Evolutionary conservation across 2,888 invertebrate species (phyloP), one percentile per base, ranked within the genome.

Genomic region (Subacronicta megacephala): DNA sequence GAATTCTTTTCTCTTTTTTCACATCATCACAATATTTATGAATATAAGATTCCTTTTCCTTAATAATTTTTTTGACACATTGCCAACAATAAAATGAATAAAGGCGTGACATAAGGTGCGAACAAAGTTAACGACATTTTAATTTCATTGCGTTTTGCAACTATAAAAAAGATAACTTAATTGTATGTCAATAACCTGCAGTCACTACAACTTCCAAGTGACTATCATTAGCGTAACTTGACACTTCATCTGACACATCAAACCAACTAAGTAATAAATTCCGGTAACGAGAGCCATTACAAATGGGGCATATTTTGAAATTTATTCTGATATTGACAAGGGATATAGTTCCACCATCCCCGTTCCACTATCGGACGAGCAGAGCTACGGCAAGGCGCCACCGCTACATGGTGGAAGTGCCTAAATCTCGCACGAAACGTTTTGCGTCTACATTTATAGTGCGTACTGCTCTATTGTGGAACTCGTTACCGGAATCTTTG

Each of bases 111-210:
- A 17, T 12, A 23, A 38, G 7, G 10, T 45, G 12, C 26, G 23
- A 6, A 43, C 38, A 42, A 33, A 66, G 4, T 31, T 38, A 46
- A 7, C 46, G 7, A 31, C 1, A 36, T 29, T 45, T 58, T 58
- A 45, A 65, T 58, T 29, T 45, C 15, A 23, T 36, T 66, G 37
- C 46, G 33, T 50, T 62, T 62, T 62, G 62, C 49, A 44, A 42
- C 15, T 33, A 29, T 5, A 29, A n/a, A n/a, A n/a, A n/a, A n/a
- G n/a, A n/a, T 26, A 45, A 23, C 13, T 31, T 12, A 3, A 10
- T 12, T 15, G 26, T 41, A 40, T 16, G 42, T 62, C 44, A 37
- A 33, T 55, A 55, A 45, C 37, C 31, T 41, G 16, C 40, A 33
- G 36, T 45, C 20, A 13, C 43, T 43, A 42, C n/a, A 9, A 29